A percentile compares a stretch with the other conserved stretches of the same genome.
phyloP scores from a whole-genome alignment of 2,888 invertebrate species.

The Drosophila barbarae region DNA sequence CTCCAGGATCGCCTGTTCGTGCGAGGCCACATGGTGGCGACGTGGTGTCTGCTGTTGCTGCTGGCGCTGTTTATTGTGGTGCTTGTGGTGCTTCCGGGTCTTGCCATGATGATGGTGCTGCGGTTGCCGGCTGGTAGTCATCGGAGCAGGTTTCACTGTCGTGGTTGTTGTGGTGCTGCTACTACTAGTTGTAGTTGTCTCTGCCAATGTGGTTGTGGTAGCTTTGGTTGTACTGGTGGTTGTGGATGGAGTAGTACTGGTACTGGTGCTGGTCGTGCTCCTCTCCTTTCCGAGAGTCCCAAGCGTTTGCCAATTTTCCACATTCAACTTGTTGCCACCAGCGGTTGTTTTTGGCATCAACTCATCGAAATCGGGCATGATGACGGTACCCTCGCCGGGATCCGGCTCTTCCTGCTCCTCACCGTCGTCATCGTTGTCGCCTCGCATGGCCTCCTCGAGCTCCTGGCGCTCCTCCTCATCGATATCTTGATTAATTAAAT shows the following conservation, averaged over 20 bases:
- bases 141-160: slow-evolving; percentile 27
- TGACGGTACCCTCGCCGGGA: slow-evolving; percentile 30
- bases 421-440: slow-evolving; percentile 29
- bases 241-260: slow-evolving; percentile 35
- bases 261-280: slow-evolving; percentile 17
- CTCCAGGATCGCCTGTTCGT: slow-evolving; percentile 54
- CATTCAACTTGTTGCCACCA: slow-evolving; percentile 45
- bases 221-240: slow-evolving; percentile 20
- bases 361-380: slow-evolving; percentile 55
- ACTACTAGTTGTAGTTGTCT: slow-evolving; percentile 21
- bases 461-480: slow-evolving; percentile 52
- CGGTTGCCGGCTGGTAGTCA: slow-evolving; percentile 32
- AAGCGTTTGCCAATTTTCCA: slow-evolving; percentile 63
- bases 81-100: slow-evolving; percentile 37
- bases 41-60: slow-evolving; percentile 46
- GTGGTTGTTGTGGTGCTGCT: slow-evolving; percentile 25
- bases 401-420: slow-evolving; percentile 22
- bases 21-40: slow-evolving; percentile 57
- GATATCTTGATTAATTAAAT: slow-evolving; percentile 74
- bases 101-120: slow-evolving; percentile 35
- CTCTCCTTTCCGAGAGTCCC: slow-evolving; percentile 58
- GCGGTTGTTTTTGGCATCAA: slow-evolving; percentile 36
- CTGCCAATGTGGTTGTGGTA: slow-evolving; percentile 29
- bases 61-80: slow-evolving; percentile 45
- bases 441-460: slow-evolving; percentile 39